Conservation (phyloP, 2,888 invertebrate genomes). For the Iphiclides podalirius region DNA sequence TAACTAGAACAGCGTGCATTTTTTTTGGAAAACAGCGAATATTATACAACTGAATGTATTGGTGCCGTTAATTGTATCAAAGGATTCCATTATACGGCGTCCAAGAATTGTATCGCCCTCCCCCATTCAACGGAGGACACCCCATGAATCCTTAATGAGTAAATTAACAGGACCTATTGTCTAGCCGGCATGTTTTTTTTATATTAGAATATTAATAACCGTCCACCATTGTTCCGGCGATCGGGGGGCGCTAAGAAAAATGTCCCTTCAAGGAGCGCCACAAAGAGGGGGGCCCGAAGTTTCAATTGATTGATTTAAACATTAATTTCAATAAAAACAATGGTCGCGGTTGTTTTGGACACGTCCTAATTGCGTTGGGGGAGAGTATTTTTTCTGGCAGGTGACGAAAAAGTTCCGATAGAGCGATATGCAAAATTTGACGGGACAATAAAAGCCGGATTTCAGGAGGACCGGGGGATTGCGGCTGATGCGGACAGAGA, state of each 20-base stretch:
- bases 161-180: slow-evolving; percentile 80
- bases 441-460: slow-evolving; percentile 17
- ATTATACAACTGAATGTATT: slow-evolving; percentile 23
- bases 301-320: slow-evolving; percentile 75
- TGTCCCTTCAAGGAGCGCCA: slow-evolving; percentile 41
- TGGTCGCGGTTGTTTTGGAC: slow-evolving; percentile 62
- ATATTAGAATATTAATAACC: slow-evolving; percentile 75
- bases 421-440: slow-evolving; percentile 23
- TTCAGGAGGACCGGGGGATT: neutral
- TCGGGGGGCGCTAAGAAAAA: slow-evolving; percentile 48
- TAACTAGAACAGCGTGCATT: too few relatives aligned
- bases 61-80: slow-evolving; percentile 38
- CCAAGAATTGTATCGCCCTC: slow-evolving; percentile 36
- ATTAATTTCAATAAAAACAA: slow-evolving; percentile 78
- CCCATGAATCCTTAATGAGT: slow-evolving; percentile 76
- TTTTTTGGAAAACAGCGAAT: slow-evolving; percentile 1
- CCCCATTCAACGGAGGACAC: slow-evolving; percentile 42
- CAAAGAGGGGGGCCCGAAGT: slow-evolving; percentile 40
- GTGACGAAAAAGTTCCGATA: slow-evolving; percentile 26
- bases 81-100: slow-evolving; percentile 39
- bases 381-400: slow-evolving; percentile 23
- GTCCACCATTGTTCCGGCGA: slow-evolving; percentile 62
- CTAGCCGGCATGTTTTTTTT: slow-evolving; percentile 67
- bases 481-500: neutral
- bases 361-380: slow-evolving; percentile 57